phyloP scores from a whole-genome alignment of 2,888 invertebrate genomes.

The Cephus pygmeus region DNA sequence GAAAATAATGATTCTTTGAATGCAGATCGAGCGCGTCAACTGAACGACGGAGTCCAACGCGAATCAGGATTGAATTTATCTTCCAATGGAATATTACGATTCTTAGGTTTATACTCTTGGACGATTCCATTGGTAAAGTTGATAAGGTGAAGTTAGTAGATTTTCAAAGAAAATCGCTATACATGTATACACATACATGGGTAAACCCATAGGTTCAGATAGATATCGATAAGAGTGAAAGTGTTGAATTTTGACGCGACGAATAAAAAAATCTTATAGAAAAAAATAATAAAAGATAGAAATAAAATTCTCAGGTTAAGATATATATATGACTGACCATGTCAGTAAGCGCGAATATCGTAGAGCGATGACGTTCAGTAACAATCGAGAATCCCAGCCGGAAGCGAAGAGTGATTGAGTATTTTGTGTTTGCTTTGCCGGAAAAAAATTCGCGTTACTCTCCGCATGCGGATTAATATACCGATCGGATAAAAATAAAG shows the following conservation, averaged over 20 bases:
- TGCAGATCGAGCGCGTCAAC: background rate
- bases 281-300: background rate
- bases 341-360: background rate
- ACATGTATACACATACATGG: background rate
- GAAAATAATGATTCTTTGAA: conserved; percentile 38
- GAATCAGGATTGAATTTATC: background rate
- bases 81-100: background rate
- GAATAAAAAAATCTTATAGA: background rate
- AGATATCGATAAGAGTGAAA: background rate
- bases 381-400: background rate
- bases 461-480: conserved; percentile 1
- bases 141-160: background rate
- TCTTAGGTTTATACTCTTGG: background rate
- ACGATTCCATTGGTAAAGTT: background rate
- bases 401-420: background rate
- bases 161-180: background rate
- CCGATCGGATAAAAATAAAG: conserved; percentile 2
- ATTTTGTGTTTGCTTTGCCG: background rate
- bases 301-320: background rate
- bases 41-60: background rate
- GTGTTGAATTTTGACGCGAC: background rate
- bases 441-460: background rate
- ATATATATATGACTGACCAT: background rate
- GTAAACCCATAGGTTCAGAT: background rate
- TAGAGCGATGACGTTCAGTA: background rate